Evolutionary conservation across 2,113 vertebrate genomes (phyloP), one percentile per base, ranked within the genome.

Genomic region (Tympanuchus pallidicinctus): DNA sequence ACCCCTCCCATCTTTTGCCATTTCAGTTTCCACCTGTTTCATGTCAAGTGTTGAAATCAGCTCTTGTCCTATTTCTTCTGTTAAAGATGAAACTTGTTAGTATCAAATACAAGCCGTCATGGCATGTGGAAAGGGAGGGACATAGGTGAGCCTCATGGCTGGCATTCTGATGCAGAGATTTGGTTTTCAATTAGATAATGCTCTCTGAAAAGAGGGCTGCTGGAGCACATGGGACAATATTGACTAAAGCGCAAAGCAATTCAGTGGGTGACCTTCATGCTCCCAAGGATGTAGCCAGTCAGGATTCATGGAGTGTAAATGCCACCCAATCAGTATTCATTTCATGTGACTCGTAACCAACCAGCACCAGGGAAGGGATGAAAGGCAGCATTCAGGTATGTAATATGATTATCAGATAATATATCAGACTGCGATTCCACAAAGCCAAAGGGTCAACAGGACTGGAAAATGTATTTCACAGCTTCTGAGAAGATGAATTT

Each of bases 371-470:
- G 91, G 92, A 96, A 89, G 54, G 93, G 81, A 92, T 92, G 87
- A 92, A 94, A 97, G 79, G 70, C 75, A 96, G 84, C 43, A 8
- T 75, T 89, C 88, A 96, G 85, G 79, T 97, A 90, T 91, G 60
- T 96, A 96, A 96, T 95, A 73, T 94, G 89, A 97, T 96, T 97
- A 96, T 92, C 96, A 93, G 92, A 73, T 95, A 94, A 95, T 93
- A 61, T 54, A 96, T 95, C 72, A 84, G 69, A 61, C 36, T 78
- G 56, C 4, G 87, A 81, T 82, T 97, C 91, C 71, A 92, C 74
- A 96, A 95, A 98, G 82, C 82, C 93, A 86, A 65, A 96, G 78
- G 82, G 74, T 96, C 96, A 97, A 93, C 66, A 91, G 82, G 28
- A 43, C 85, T 94, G 69, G 25, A 96, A 97, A 97, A 97, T 92